Percentiles rank a stretch among this genome's conserved stretches.
Evolutionary conservation across 2,797 vertebrate genomes (phyloP).

Genomic region (Strix occidentalis): DNA sequence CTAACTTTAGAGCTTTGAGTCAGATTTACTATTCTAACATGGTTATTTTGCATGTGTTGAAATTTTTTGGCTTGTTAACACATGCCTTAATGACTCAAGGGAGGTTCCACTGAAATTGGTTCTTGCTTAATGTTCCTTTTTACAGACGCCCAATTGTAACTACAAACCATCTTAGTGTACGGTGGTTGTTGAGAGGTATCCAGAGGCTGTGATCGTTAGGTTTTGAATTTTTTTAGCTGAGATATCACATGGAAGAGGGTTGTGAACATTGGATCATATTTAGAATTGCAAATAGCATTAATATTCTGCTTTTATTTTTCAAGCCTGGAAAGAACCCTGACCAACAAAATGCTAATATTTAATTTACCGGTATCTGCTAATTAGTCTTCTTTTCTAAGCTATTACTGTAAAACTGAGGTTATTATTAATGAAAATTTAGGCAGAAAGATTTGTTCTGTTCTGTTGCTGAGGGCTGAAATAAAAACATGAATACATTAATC

Average conservation of each 20-base stretch:
- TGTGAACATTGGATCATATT: neutral
- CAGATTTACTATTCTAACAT: neutral
- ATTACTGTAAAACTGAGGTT: neutral
- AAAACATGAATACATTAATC: neutral
- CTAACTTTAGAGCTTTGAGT: conserved; percentile 2
- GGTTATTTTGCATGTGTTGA: conserved; percentile 18
- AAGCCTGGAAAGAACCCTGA: neutral
- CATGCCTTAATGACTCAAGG: conserved; percentile 13
- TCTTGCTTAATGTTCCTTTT: neutral
- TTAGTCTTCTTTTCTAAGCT: neutral
- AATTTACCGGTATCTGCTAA: neutral
- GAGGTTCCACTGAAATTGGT: conserved; percentile 7
- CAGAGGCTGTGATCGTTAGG: neutral
- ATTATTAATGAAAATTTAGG: neutral
- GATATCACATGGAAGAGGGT: neutral
- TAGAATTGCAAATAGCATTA: neutral
- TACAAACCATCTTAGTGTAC: neutral
- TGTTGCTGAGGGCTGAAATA: neutral
- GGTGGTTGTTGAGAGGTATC: neutral
- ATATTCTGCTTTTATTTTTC: neutral
- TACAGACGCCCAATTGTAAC: neutral
- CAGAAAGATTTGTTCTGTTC: neutral
- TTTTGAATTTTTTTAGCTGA: neutral
- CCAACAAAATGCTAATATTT: neutral
- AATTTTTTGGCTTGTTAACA: conserved; percentile 49